These are phyloP conservation scores for Papilio polytes DNA, from an alignment of 1,140 invertebrate genomes.

Conservation along the genomic window DNA sequence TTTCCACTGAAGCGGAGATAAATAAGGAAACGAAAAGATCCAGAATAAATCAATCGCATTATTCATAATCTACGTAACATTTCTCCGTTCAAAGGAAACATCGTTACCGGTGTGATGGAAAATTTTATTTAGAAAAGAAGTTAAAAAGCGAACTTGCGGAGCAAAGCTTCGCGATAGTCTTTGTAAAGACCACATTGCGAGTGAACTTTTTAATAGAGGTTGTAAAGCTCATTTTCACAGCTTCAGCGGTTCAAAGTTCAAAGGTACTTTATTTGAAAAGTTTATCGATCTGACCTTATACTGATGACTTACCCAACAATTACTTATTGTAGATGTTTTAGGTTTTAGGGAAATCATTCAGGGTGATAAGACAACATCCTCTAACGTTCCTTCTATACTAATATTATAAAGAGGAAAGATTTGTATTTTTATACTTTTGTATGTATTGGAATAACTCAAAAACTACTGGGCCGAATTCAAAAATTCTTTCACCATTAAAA, in stretches of 20 bases:
- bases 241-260: background rate
- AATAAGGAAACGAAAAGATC: background rate
- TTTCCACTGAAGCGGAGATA: background rate
- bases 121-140: conserved; percentile 9
- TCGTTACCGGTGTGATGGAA: background rate
- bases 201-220: background rate
- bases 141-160: background rate
- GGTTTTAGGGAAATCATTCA: background rate
- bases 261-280: background rate
- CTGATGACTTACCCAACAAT: too few species aligned
- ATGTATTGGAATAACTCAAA: too few species aligned
- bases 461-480: too few species aligned
- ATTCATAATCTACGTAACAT: background rate
- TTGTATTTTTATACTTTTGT: too few species aligned
- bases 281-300: background rate
- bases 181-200: conserved; percentile 11
- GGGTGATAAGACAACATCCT: too few species aligned
- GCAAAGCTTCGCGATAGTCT: background rate
- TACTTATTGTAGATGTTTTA: background rate
- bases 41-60: conserved; percentile 18
- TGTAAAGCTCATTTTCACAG: background rate
- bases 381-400: too few species aligned
- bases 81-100: background rate
- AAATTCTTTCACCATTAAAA: too few species aligned
- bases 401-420: too few species aligned